Evolutionary conservation across 2,797 vertebrate species (phyloP).

Genomic region (Steatocranus sp.): DNA sequence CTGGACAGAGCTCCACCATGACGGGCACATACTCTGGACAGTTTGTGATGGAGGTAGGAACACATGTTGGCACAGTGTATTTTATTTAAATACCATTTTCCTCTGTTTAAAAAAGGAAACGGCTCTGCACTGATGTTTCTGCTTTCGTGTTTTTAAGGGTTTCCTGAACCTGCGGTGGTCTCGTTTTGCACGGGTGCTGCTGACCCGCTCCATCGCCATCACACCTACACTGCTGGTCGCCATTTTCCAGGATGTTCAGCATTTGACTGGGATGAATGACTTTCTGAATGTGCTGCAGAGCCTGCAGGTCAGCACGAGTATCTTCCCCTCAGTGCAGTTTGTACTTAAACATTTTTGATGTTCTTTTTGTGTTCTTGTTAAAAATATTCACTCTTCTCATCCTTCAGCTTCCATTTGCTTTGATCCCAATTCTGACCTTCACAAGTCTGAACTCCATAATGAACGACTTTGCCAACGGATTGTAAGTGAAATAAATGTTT

Average conservation of each 20-base stretch:
- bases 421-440: slow-evolving; percentile 93
- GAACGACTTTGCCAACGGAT: slow-evolving; percentile 88
- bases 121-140: neutral
- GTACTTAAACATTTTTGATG: neutral
- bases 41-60: slow-evolving; percentile 95
- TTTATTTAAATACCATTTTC: neutral
- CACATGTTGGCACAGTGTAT: neutral
- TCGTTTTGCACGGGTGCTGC: slow-evolving; percentile 88
- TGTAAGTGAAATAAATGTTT: slow-evolving; percentile 76
- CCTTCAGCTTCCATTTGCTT: slow-evolving; percentile 89
- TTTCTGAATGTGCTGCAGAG: slow-evolving; percentile 96
- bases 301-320: slow-evolving; percentile 81
- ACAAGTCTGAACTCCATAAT: slow-evolving; percentile 88
- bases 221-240: slow-evolving; percentile 88
- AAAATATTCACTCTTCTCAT: neutral
- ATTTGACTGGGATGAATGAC: slow-evolving; percentile 95
- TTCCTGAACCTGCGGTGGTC: slow-evolving; percentile 93
- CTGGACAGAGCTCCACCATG: slow-evolving; percentile 98
- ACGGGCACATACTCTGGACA: slow-evolving; percentile 96
- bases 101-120: neutral
- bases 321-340: neutral
- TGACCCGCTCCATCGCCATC: slow-evolving; percentile 93
- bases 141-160: slow-evolving; percentile 69
- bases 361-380: neutral
- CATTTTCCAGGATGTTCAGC: slow-evolving; percentile 89